Conservation (phyloP, 2,113 vertebrate species). For the Lonchura striata region DNA sequence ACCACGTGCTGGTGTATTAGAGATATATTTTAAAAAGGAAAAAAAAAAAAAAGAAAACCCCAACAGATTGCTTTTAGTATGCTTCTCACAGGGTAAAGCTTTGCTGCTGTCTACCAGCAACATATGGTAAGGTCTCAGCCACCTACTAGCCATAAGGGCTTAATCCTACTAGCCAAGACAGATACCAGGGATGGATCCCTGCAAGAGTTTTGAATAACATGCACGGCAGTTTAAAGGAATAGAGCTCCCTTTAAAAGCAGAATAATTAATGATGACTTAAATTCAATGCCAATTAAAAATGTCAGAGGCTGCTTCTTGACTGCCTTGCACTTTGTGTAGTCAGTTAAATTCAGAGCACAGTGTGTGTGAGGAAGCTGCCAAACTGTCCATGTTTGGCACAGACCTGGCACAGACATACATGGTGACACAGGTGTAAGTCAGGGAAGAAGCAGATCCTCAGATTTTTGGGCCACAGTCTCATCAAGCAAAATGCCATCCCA, state of each 20-base stretch:
- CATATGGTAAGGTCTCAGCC: constrained; percentile 65
- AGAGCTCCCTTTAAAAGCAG: constrained; percentile 27
- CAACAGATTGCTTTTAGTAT: constrained; percentile 66
- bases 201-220: constrained; percentile 34
- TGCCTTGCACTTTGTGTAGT: constrained; percentile 41
- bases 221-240: constrained; percentile 4
- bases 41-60: not conserved
- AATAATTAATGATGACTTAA: constrained; percentile 45
- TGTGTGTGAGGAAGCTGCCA: not conserved
- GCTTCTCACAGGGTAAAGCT: constrained; percentile 60
- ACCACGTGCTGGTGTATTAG: not conserved
- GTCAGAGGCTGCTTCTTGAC: constrained; percentile 48
- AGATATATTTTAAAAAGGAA: not conserved
- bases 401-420: not conserved
- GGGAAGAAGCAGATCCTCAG: not conserved
- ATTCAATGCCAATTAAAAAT: constrained; percentile 60
- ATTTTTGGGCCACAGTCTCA: not conserved
- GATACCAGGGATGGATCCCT: constrained; percentile 28
- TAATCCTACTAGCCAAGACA: constrained; percentile 58
- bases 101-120: constrained; percentile 65
- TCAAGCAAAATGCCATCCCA: not conserved
- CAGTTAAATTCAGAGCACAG: constrained; percentile 24
- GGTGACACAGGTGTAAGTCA: not conserved
- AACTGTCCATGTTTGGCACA: not conserved
- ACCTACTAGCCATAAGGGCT: constrained; percentile 61